phyloP scores from a whole-genome alignment of 2,113 vertebrate genomes.

The Callithrix jacchus region DNA sequence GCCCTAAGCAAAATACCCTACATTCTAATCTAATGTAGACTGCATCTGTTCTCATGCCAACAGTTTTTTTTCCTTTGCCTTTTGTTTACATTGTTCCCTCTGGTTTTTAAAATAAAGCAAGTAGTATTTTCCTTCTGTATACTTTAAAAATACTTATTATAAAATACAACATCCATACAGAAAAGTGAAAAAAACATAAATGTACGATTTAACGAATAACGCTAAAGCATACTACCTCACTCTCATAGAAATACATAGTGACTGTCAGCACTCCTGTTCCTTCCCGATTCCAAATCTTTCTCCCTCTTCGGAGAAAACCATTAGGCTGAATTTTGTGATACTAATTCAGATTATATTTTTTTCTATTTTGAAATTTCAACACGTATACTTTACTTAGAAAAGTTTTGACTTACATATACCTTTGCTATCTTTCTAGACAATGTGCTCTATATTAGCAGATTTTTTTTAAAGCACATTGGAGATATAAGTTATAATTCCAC shows the following conservation, averaged over 20 bases:
- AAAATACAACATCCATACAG: background rate
- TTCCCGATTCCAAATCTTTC: background rate
- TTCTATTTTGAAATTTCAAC: background rate
- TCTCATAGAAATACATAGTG: no score
- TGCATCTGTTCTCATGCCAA: background rate
- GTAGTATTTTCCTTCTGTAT: background rate
- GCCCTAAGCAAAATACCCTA: background rate
- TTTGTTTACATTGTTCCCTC: background rate
- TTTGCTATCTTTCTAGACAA: background rate
- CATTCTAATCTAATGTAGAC: background rate
- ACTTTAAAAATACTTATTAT: background rate
- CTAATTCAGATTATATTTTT: background rate
- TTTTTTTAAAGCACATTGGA: background rate
- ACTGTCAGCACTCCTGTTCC: background rate
- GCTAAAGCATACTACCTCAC: background rate
- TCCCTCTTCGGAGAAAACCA: background rate
- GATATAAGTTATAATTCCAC: background rate
- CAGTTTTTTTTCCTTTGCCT: background rate
- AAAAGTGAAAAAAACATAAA: background rate
- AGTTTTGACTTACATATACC: background rate
- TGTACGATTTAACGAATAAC: background rate
- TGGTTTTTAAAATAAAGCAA: constrained; percentile 8
- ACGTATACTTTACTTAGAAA: background rate
- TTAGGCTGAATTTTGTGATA: background rate
- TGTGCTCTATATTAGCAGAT: background rate